Evolutionary conservation across 2,888 invertebrate genomes (phyloP).

Genomic region (Macrophya annulata): DNA sequence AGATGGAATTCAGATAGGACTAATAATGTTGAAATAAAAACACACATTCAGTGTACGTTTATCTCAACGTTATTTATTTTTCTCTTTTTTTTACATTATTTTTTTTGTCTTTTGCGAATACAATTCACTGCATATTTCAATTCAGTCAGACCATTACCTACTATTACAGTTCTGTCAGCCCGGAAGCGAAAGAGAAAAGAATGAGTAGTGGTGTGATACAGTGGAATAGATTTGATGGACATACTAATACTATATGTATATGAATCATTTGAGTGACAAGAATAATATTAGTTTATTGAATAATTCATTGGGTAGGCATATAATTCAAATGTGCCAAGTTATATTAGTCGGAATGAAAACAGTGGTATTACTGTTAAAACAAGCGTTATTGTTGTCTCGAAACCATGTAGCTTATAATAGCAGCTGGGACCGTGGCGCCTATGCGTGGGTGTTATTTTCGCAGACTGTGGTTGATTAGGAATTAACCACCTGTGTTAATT

Average conservation of each 20-base stretch:
- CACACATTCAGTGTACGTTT: not conserved
- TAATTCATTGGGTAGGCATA: not conserved
- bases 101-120: not conserved
- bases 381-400: conserved; percentile 67
- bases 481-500: conserved; percentile 69
- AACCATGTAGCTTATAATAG: not conserved
- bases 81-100: not conserved
- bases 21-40: conserved; percentile 3
- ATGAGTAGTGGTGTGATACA: conserved; percentile 10
- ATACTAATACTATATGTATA: not conserved
- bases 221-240: not conserved
- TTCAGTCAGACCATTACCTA: not conserved
- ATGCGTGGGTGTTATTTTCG: conserved; percentile 53
- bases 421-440: not conserved
- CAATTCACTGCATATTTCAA: not conserved
- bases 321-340: conserved; percentile 23
- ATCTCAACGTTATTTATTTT: not conserved
- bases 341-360: conserved; percentile 52
- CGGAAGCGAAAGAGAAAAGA: conserved; percentile 10
- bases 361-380: conserved; percentile 45
- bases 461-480: conserved; percentile 65
- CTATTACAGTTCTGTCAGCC: not conserved
- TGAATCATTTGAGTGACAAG: conserved; percentile 10
- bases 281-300: conserved; percentile 4
- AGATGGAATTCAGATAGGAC: not conserved